A percentile compares a stretch with the other conserved stretches of the same genome.
phyloP scores from a whole-genome alignment of 2,113 vertebrate species.

The Caracal caracal region DNA sequence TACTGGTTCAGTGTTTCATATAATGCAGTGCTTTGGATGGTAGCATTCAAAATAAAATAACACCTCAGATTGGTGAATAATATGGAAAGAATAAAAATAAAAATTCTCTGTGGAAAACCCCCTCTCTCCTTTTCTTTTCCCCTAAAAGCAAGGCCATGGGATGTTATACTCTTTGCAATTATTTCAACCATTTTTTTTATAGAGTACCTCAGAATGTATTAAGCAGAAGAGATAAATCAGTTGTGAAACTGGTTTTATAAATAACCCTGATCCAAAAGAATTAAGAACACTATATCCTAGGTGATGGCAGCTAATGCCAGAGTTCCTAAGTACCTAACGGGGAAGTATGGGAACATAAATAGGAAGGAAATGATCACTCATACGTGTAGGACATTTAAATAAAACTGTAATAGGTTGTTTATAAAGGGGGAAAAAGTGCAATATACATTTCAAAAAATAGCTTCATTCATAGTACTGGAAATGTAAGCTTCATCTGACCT shows the following conservation, averaged over 20 bases:
- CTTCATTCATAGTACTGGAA: not conserved
- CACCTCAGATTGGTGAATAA: not conserved
- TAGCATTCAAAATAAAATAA: conserved; percentile 33
- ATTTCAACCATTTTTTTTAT: not conserved
- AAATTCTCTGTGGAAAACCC: not conserved
- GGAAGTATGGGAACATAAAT: not conserved
- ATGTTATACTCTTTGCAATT: conserved; percentile 37
- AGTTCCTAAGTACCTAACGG: not conserved
- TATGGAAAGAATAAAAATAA: conserved; percentile 21
- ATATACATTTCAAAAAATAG: not conserved
- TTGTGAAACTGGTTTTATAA: conserved; percentile 31
- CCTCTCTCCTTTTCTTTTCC: not conserved
- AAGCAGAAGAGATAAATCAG: not conserved
- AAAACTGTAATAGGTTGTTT: not conserved
- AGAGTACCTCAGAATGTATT: conserved; percentile 11
- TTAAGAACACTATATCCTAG: not conserved
- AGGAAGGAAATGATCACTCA: not conserved
- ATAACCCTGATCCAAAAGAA: not conserved
- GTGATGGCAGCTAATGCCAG: not conserved
- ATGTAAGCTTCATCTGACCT: not conserved
- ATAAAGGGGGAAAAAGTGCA: not conserved
- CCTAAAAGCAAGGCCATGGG: not conserved
- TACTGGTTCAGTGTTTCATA: not conserved
- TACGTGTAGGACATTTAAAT: not conserved
- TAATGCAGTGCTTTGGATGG: not conserved